Evolutionary conservation across 2,797 vertebrate genomes (phyloP).

Genomic region (Chelmon rostratus): DNA sequence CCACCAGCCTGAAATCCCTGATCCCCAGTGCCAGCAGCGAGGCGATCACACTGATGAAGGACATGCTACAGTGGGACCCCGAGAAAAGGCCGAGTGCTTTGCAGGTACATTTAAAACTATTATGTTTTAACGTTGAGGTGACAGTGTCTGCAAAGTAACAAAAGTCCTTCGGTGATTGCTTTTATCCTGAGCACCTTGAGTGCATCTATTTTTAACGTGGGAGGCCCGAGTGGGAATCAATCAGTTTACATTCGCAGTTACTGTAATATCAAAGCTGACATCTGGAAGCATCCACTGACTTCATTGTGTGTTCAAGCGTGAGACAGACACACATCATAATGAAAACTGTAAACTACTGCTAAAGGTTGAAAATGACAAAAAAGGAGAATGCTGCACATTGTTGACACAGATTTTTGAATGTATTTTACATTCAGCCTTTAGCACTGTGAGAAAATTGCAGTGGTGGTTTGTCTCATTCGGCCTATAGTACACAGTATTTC

Average conservation of each 20-base stretch:
- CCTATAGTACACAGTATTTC: background rate
- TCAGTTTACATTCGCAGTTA: slow-evolving; percentile 19
- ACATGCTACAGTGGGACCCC: slow-evolving; percentile 94
- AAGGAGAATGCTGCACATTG: background rate
- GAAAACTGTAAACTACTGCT: background rate
- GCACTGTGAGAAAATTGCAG: too few relatives aligned
- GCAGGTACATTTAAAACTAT: slow-evolving; percentile 83
- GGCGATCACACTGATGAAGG: slow-evolving; percentile 91
- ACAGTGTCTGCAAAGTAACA: slow-evolving; percentile 9
- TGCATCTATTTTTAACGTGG: slow-evolving; percentile 34
- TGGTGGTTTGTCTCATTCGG: background rate
- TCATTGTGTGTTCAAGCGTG: background rate
- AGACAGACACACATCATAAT: background rate
- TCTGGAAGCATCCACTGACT: too few relatives aligned
- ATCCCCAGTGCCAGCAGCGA: slow-evolving; percentile 93
- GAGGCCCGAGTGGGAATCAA: too few relatives aligned
- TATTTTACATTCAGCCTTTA: too few relatives aligned
- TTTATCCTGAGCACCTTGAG: slow-evolving; percentile 12
- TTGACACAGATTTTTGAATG: too few relatives aligned
- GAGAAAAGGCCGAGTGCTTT: slow-evolving; percentile 92
- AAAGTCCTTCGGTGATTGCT: background rate
- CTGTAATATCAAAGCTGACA: slow-evolving; percentile 16
- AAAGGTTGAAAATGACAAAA: too few relatives aligned
- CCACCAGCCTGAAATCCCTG: slow-evolving; percentile 91
- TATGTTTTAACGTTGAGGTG: background rate